These are phyloP conservation scores for Cyprinus carpio DNA, from an alignment of 2,113 vertebrate species.

Conservation along the genomic window DNA sequence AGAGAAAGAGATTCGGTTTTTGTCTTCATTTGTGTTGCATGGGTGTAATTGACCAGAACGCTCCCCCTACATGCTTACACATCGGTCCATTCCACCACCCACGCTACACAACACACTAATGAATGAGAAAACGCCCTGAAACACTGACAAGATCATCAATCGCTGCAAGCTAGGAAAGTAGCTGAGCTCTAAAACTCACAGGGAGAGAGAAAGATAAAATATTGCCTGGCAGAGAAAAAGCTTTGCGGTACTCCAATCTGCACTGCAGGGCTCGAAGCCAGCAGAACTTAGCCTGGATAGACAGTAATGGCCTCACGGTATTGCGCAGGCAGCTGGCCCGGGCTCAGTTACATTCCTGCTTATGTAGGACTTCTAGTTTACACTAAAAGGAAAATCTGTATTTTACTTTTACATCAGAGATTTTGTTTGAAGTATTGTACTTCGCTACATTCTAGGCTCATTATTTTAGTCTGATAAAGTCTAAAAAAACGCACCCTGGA, in stretches of 20 bases:
- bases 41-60: conserved; percentile 54
- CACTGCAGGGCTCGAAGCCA: conserved; percentile 47
- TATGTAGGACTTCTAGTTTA: background rate
- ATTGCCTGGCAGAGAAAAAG: conserved; percentile 32
- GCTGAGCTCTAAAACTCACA: conserved; percentile 18
- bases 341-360: conserved; percentile 17
- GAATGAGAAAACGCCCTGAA: conserved; percentile 39
- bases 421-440: no score
- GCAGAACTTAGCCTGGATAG: conserved; percentile 25
- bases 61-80: conserved; percentile 46
- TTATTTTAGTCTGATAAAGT: background rate
- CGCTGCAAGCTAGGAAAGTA: conserved; percentile 9
- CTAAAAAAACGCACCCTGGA: no score
- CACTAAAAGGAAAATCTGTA: no score
- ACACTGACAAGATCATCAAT: conserved; percentile 35
- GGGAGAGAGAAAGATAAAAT: conserved; percentile 28
- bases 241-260: conserved; percentile 58
- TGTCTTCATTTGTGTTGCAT: conserved; percentile 48
- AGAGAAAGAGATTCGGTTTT: conserved; percentile 37
- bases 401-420: no score
- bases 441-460: background rate
- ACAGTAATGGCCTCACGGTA: conserved; percentile 45
- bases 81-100: conserved; percentile 36
- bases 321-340: conserved; percentile 30
- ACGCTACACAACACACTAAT: conserved; percentile 45